Percentiles rank a stretch among this genome's conserved stretches.
These are phyloP conservation scores for Pseudomyrmex dendroicus DNA, from an alignment of 1,140 invertebrate genomes.

Conservation along the genomic window DNA sequence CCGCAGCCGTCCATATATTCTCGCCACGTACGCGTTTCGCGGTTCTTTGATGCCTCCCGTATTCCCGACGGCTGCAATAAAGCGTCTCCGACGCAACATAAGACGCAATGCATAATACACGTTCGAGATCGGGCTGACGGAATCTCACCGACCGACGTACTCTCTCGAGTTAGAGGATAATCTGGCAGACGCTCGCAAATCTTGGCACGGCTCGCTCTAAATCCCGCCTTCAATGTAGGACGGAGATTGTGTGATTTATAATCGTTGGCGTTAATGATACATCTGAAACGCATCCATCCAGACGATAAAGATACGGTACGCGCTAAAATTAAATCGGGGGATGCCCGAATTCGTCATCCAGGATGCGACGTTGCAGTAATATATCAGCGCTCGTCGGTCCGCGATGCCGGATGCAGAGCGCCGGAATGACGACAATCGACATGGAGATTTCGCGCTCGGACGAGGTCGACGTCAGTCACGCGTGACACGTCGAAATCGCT, in stretches of 20 bases:
- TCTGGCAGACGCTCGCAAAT: slow-evolving; percentile 22
- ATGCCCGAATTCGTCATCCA: slow-evolving; percentile 52
- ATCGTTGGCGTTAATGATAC: slow-evolving; percentile 30
- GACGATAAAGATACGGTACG: slow-evolving; percentile 25
- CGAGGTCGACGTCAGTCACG: slow-evolving; percentile 8
- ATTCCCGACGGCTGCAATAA: neutral
- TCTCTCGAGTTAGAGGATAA: neutral
- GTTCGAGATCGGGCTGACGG: neutral
- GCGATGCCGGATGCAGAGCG: slow-evolving; percentile 13
- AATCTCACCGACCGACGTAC: neutral
- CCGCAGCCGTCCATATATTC: neutral
- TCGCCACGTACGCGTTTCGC: neutral
- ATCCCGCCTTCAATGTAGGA: neutral
- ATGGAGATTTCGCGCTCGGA: neutral
- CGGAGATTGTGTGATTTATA: slow-evolving; percentile 38
- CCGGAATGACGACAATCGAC: slow-evolving; percentile 16
- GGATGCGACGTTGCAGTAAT: slow-evolving; percentile 9
- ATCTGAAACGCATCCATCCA: slow-evolving; percentile 51
- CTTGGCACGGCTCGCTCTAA: slow-evolving; percentile 14
- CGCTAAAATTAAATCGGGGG: slow-evolving; percentile 45
- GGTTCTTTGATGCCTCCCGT: slow-evolving; percentile 24
- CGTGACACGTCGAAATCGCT: neutral
- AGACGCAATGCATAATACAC: slow-evolving; percentile 5
- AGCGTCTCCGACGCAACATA: neutral
- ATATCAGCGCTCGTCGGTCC: slow-evolving; percentile 35